Conservation (phyloP, 2,888 invertebrate genomes). For the Drosophila setosimentum region DNA sequence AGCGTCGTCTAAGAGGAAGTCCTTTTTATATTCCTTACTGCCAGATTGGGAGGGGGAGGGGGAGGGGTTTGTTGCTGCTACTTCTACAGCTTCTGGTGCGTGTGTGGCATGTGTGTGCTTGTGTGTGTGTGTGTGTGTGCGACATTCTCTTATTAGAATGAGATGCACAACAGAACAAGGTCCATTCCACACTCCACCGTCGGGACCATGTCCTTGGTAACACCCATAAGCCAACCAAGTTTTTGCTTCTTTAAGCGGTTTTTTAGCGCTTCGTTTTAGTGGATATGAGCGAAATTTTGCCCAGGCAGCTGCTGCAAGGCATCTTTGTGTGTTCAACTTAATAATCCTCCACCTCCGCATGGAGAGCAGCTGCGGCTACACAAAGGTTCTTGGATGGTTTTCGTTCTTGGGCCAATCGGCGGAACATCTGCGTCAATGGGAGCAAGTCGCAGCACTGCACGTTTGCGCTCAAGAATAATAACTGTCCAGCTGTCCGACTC, state of each 20-base stretch:
- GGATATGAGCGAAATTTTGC: conserved; percentile 38
- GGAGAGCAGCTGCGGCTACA: too few relatives aligned
- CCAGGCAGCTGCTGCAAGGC: conserved; percentile 33
- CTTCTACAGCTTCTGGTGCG: conserved; percentile 22
- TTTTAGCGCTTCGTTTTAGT: conserved; percentile 58
- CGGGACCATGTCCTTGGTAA: conserved; percentile 20
- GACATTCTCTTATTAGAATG: conserved; percentile 61
- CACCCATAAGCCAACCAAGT: not conserved
- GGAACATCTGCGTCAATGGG: too few relatives aligned
- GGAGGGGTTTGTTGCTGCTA: not conserved
- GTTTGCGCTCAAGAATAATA: too few relatives aligned
- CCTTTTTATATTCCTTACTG: conserved; percentile 70
- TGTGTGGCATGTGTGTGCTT: conserved; percentile 8
- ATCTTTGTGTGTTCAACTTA: conserved; percentile 25
- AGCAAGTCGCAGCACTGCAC: too few relatives aligned
- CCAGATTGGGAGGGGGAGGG: not conserved
- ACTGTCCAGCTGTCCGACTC: too few relatives aligned
- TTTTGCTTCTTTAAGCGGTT: conserved; percentile 42
- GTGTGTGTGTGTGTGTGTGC: conserved; percentile 26
- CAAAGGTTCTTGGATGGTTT: too few relatives aligned
- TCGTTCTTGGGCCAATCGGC: too few relatives aligned
- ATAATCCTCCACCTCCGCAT: conserved; percentile 39
- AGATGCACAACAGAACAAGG: conserved; percentile 50
- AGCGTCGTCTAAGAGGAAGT: conserved; percentile 78
- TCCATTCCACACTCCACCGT: conserved; percentile 12